Evolutionary conservation across 2,113 vertebrate species (phyloP).

Genomic region (Malurus elegans): DNA sequence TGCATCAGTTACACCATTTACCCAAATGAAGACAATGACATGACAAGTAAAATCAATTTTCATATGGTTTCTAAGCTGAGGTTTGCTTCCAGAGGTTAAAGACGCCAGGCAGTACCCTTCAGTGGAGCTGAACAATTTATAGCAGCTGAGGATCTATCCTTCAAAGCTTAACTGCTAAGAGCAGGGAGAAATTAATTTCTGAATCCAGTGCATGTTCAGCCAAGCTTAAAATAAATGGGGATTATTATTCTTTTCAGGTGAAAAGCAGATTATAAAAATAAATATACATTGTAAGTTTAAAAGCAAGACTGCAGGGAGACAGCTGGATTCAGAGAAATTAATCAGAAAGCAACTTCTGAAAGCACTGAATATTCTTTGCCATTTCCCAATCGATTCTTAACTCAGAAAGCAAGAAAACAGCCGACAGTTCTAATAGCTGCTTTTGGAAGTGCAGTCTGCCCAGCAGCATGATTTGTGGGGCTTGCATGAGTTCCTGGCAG

Average conservation of each 20-base stretch:
- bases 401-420: slow-evolving; percentile 53
- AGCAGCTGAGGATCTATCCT: slow-evolving; percentile 30
- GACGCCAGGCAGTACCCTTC: slow-evolving; percentile 20
- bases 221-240: slow-evolving; percentile 54
- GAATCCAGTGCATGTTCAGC: slow-evolving; percentile 27
- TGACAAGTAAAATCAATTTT: slow-evolving; percentile 59
- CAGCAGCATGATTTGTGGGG: slow-evolving; percentile 43
- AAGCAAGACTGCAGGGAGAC: neutral
- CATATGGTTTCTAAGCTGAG: slow-evolving; percentile 36
- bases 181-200: slow-evolving; percentile 55
- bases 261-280: slow-evolving; percentile 54
- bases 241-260: slow-evolving; percentile 53
- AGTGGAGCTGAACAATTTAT: slow-evolving; percentile 45
- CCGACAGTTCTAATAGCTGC: slow-evolving; percentile 24
- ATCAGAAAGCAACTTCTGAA: slow-evolving; percentile 45
- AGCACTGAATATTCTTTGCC: slow-evolving; percentile 39
- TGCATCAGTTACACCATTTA: neutral
- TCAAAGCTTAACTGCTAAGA: slow-evolving; percentile 43
- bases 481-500: slow-evolving; percentile 57
- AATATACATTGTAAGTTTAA: slow-evolving; percentile 10
- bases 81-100: slow-evolving; percentile 54
- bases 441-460: slow-evolving; percentile 18
- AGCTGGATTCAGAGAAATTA: slow-evolving; percentile 31
- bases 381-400: slow-evolving; percentile 52
- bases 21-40: slow-evolving; percentile 29